Conservation (phyloP, 2,888 invertebrate species). For the Agrochola lota region DNA sequence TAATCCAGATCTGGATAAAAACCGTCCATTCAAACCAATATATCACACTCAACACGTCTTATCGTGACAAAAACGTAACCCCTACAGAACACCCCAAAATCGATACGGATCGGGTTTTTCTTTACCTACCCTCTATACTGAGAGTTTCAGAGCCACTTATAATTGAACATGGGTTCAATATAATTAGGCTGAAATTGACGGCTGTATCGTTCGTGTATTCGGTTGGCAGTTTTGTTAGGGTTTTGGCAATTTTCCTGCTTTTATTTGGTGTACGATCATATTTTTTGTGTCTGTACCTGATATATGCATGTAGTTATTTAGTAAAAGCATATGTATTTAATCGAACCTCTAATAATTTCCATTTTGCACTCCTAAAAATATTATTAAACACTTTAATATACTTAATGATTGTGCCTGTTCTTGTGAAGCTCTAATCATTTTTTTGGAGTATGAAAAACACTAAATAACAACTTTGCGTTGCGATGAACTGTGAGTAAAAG, state of each 20-base stretch:
- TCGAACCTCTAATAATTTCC: no score
- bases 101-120: background rate
- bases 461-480: no score
- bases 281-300: no score
- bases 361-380: no score
- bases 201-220: background rate
- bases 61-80: slow-evolving; percentile 39
- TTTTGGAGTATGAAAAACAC: no score
- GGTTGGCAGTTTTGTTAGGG: background rate
- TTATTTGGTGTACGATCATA: no score
- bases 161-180: slow-evolving; percentile 45
- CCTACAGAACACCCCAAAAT: slow-evolving; percentile 1
- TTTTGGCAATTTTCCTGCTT: slow-evolving; percentile 7
- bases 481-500: no score
- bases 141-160: slow-evolving; percentile 29
- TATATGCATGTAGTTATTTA: no score
- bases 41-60: slow-evolving; percentile 25
- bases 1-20: slow-evolving; percentile 11
- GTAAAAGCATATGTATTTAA: no score
- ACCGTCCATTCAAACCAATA: slow-evolving; percentile 5
- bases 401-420: no score
- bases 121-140: slow-evolving; percentile 14
- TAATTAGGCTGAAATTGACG: slow-evolving; percentile 51
- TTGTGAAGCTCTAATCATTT: no score
- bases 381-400: no score